Conservation (phyloP, 2,113 vertebrate species). For the Paratilapia polleni region DNA sequence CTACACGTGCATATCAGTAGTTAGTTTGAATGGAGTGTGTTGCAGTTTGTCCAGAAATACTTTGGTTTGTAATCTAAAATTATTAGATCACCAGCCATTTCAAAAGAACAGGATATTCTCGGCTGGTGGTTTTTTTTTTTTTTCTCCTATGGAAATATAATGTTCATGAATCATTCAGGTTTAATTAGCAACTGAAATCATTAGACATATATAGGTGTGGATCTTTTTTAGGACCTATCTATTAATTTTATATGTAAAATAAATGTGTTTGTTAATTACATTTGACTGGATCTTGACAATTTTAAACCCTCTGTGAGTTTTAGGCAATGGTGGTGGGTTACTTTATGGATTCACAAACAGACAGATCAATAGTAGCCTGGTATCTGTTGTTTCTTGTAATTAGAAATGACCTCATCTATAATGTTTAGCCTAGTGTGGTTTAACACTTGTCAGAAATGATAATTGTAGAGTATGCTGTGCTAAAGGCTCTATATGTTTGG, state of each 20-base stretch:
- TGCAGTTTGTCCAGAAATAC: background rate
- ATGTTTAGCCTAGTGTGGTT: slow-evolving; percentile 7
- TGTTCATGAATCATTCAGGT: background rate
- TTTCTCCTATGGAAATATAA: background rate
- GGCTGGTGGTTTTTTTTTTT: no score
- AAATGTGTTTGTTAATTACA: slow-evolving; percentile 2
- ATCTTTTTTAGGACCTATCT: background rate
- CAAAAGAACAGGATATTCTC: no score
- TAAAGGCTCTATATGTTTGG: background rate
- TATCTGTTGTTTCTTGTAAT: slow-evolving; percentile 19
- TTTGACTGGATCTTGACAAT: background rate
- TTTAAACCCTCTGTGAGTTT: background rate
- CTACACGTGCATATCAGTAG: background rate
- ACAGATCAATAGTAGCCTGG: background rate
- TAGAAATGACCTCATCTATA: slow-evolving; percentile 9
- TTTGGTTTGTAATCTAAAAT: background rate
- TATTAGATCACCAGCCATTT: background rate
- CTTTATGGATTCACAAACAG: slow-evolving; percentile 4
- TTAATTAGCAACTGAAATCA: background rate
- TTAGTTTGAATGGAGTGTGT: background rate
- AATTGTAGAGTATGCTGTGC: background rate
- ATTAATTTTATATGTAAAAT: slow-evolving; percentile 28
- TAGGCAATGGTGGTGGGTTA: background rate
- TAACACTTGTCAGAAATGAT: slow-evolving; percentile 2
- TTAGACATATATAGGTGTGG: background rate